Conservation (phyloP, 2,797 vertebrate genomes). For the Antrozous pallidus region DNA sequence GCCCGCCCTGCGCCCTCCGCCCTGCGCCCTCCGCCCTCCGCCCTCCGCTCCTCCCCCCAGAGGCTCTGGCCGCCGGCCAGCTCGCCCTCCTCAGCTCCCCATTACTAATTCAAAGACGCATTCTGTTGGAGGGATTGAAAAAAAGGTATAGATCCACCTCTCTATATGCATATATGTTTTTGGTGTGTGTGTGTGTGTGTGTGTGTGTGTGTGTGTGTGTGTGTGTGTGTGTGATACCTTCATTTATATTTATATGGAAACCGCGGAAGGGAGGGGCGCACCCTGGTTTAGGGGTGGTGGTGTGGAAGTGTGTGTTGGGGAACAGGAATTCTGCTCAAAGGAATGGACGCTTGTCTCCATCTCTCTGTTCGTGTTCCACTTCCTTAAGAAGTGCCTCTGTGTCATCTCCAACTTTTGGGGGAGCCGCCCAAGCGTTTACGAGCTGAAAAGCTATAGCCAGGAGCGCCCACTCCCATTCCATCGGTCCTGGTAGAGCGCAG, state of each 20-base stretch:
- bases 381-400: constrained; percentile 1
- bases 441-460: background rate
- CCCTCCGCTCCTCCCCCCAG: constrained; percentile 53
- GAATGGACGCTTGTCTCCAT: background rate
- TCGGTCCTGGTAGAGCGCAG: background rate
- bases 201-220: background rate
- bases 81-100: constrained; percentile 63
- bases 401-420: background rate
- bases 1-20: background rate
- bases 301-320: background rate
- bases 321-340: background rate
- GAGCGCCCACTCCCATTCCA: background rate
- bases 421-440: background rate
- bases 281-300: background rate
- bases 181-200: background rate
- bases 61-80: constrained; percentile 70
- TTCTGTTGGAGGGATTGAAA: background rate
- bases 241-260: background rate
- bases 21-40: background rate
- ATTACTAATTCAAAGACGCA: constrained; percentile 74
- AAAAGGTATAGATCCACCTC: background rate
- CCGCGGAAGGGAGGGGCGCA: background rate
- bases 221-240: background rate
- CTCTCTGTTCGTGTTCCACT: background rate
- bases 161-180: background rate